Evolutionary conservation across 1,140 invertebrate genomes (phyloP).

Genomic region (Megalonaias nervosa): DNA sequence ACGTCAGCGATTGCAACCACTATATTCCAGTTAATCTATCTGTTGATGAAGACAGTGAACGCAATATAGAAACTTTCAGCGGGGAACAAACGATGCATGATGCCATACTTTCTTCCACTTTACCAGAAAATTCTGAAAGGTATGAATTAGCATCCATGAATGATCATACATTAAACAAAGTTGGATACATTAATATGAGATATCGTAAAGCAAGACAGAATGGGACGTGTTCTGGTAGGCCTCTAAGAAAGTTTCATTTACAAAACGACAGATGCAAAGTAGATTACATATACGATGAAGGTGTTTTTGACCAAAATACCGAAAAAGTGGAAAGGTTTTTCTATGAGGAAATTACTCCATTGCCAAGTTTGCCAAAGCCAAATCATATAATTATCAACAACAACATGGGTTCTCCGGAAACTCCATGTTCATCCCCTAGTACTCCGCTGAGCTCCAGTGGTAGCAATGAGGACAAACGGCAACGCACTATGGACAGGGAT

Average conservation of each 20-base stretch:
- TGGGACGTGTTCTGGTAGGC: no score
- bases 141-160: no score
- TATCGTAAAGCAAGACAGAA: no score
- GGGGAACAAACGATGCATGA: no score
- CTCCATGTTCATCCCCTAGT: conserved; percentile 30
- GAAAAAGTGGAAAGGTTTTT: conserved; percentile 64
- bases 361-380: not conserved
- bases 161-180: no score
- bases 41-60: conserved; percentile 42
- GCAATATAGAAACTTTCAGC: conserved; percentile 4
- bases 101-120: no score
- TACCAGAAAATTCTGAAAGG: no score
- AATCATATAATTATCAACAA: conserved; percentile 13
- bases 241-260: conserved; percentile 1
- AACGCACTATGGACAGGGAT: conserved; percentile 24
- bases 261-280: conserved; percentile 40
- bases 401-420: conserved; percentile 15
- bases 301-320: conserved; percentile 63
- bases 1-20: conserved; percentile 2
- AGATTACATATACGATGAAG: conserved; percentile 67
- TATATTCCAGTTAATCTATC: conserved; percentile 16
- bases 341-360: conserved; percentile 57
- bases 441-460: conserved; percentile 37
- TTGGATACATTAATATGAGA: no score
- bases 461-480: conserved; percentile 41